These are phyloP conservation scores for Natator depressus DNA, from an alignment of 2,113 vertebrate genomes.

Conservation along the genomic window DNA sequence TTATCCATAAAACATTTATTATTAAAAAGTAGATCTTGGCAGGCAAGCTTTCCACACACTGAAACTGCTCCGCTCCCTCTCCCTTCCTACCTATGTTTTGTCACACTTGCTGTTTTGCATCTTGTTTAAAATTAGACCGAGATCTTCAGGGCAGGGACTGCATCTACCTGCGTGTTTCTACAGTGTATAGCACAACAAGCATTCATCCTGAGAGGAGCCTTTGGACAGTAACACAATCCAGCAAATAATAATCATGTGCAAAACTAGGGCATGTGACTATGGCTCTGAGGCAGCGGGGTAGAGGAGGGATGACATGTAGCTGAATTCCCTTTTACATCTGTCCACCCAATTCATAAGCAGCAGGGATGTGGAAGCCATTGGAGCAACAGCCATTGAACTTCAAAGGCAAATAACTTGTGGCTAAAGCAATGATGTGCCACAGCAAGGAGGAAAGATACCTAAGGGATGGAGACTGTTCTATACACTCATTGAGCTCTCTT, in stretches of 20 bases:
- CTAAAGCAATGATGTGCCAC: slow-evolving; percentile 14
- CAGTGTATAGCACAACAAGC: not conserved
- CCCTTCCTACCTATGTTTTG: not conserved
- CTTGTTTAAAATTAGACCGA: not conserved
- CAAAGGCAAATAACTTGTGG: slow-evolving; percentile 20
- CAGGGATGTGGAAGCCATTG: not conserved
- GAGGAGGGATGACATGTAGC: not conserved
- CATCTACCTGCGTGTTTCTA: not conserved
- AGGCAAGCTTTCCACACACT: not conserved
- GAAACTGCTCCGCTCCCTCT: not conserved
- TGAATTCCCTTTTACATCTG: not conserved
- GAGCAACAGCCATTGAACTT: slow-evolving; percentile 27
- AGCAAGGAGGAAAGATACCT: not conserved
- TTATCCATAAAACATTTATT: not conserved
- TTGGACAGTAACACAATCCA: not conserved
- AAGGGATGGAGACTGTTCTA: not conserved
- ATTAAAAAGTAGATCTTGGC: not conserved
- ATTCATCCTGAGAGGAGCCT: not conserved
- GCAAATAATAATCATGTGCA: not conserved
- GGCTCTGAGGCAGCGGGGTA: not conserved
- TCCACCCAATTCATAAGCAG: not conserved
- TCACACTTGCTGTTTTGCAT: not conserved
- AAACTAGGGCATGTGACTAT: not conserved
- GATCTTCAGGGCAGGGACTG: not conserved
- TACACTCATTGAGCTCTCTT: not conserved